These are phyloP conservation scores for Azemiops feae DNA, from an alignment of 2,113 vertebrate genomes.

Conservation along the genomic window DNA sequence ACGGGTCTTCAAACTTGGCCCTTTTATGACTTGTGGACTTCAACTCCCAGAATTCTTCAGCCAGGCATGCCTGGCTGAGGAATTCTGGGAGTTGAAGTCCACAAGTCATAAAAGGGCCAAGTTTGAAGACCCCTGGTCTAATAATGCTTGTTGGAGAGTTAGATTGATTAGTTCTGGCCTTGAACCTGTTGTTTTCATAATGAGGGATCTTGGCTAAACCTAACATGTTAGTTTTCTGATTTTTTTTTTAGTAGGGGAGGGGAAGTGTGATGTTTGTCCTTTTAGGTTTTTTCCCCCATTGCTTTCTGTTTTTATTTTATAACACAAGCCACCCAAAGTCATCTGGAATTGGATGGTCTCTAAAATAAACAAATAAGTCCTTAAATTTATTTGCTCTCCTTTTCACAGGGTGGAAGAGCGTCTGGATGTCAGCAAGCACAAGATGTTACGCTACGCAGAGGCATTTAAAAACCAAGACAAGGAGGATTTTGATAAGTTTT, in stretches of 20 bases:
- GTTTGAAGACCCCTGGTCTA: background rate
- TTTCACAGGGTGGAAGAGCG: constrained; percentile 83
- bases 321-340: background rate
- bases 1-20: too few relatives aligned
- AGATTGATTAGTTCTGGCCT: background rate
- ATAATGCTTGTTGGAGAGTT: background rate
- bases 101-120: too few relatives aligned
- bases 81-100: too few relatives aligned
- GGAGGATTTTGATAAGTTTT: constrained; percentile 53
- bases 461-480: constrained; percentile 76
- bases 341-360: background rate
- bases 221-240: background rate
- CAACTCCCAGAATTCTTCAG: too few relatives aligned
- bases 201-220: background rate
- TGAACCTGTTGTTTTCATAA: background rate
- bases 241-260: background rate
- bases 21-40: too few relatives aligned
- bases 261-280: background rate
- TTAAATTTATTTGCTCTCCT: constrained; percentile 5
- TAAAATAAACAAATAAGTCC: background rate
- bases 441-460: constrained; percentile 78
- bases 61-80: too few relatives aligned
- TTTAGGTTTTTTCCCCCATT: background rate
- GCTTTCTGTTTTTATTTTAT: background rate
- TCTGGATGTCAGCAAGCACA: constrained; percentile 75